phyloP scores from a whole-genome alignment of 2,113 vertebrate genomes.

The Myotis brandtii region DNA sequence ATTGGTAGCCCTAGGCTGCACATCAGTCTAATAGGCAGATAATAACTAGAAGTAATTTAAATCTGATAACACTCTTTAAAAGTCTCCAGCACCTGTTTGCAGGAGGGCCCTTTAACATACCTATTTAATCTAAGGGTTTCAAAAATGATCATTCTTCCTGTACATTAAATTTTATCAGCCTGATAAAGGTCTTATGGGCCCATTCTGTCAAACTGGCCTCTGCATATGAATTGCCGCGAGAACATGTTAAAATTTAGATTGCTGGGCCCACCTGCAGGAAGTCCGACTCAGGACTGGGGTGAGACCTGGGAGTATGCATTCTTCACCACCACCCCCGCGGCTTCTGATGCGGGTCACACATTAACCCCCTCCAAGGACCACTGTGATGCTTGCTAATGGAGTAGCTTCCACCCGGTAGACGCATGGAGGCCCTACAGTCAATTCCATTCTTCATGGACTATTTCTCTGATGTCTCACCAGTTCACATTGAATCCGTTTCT shows the following conservation, averaged over 20 bases:
- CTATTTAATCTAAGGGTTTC: background rate
- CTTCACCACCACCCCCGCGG: background rate
- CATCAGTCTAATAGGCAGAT: background rate
- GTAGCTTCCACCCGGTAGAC: background rate
- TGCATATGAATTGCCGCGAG: background rate
- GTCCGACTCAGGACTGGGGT: background rate
- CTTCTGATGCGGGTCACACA: background rate
- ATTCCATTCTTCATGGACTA: background rate
- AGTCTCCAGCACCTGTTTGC: background rate
- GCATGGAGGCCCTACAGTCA: background rate
- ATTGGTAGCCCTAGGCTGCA: background rate
- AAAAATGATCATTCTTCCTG: background rate
- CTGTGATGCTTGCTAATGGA: background rate
- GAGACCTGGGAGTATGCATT: background rate
- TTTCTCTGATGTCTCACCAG: background rate
- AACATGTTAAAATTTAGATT: background rate
- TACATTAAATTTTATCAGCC: background rate
- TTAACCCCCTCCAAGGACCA: background rate
- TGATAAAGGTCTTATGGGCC: background rate
- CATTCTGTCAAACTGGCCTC: background rate
- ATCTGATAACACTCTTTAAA: background rate
- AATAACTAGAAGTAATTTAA: slow-evolving; percentile 14
- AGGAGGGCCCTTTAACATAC: background rate
- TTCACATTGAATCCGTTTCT: background rate
- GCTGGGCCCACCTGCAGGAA: background rate